Evolutionary conservation across 2,797 vertebrate species (phyloP).

Genomic region (Sternotherus odoratus): DNA sequence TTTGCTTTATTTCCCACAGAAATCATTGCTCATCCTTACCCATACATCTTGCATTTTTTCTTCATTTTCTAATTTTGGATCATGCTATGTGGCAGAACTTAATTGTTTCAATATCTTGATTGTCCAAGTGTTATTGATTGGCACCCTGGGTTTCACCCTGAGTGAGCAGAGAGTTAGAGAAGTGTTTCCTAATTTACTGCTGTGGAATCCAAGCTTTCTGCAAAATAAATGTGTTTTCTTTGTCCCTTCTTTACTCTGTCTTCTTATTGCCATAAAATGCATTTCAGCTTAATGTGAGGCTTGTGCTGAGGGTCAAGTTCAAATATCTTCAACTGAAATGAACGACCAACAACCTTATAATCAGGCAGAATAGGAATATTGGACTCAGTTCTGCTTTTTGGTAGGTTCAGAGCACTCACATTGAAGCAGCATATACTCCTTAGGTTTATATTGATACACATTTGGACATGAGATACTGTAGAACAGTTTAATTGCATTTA

Average conservation of each 20-base stretch:
- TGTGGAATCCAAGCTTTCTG: neutral
- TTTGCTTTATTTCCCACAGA: neutral
- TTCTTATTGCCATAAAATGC: neutral
- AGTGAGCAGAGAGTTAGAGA: neutral
- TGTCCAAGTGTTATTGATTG: neutral
- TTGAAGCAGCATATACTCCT: neutral
- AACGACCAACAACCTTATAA: neutral
- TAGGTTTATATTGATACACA: neutral
- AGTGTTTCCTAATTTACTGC: neutral
- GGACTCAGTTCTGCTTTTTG: neutral
- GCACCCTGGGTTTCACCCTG: neutral
- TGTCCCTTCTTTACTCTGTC: neutral
- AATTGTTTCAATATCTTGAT: neutral
- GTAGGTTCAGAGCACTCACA: neutral
- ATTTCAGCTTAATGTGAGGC: neutral
- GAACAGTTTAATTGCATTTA: neutral
- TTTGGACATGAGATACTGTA: neutral
- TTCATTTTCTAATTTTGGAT: neutral
- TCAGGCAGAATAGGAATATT: neutral
- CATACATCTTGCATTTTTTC: neutral
- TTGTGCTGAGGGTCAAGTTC: neutral
- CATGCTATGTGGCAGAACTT: neutral
- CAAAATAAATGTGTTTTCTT: neutral
- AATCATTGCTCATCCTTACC: neutral
- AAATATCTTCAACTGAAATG: neutral